Evolutionary conservation across 2,888 invertebrate genomes (phyloP), one percentile per base, ranked within the genome.

Genomic region (Microplitis deprimator): DNA sequence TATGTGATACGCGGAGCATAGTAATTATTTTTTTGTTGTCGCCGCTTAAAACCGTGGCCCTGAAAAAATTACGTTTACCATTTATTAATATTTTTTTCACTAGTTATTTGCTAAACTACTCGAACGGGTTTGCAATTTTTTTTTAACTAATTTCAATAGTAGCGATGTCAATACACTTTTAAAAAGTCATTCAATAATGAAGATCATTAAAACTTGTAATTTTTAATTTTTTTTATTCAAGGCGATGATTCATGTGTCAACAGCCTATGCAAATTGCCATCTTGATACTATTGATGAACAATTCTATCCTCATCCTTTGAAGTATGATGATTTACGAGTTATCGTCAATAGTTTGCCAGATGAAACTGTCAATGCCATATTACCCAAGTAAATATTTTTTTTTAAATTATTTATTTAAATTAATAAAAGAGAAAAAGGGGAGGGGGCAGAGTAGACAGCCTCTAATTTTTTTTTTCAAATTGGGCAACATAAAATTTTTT

Each of bases 211-310:
- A 8, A 50, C 10, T 67, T 68, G 41, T 68, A 62, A 40, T 10
- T 59, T 59, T 68, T 75, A 60, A 64, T 50, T 64, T 73, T 73
- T 67, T 59, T 65, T 29, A 29, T 82, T 82, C 29, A 81, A 90
- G 90, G 84, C 88, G n/a, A 84, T 89, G 50, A 85, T 91, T 61
- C 90, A 91, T 79, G 89, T 90, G 7, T 90, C 90, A 13, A 90
- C 90, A 4, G 89, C 89, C 0, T 91, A 90, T 79, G 86, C 90
- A 8, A 90, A 90, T 79, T 90, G 89, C 77, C 92, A 93, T 82
- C 85, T 91, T 41, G 83, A 89, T 8, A 92, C 92, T 81, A 92
- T 95, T 6, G 93, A 93, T 40, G 95, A 96, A 87, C 89, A 90
- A 76, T 93, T 95, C 83, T 95, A 95, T 87, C 90, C 91, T 0